Conservation (phyloP, 2,888 invertebrate species). For the Cantharis nigra region DNA sequence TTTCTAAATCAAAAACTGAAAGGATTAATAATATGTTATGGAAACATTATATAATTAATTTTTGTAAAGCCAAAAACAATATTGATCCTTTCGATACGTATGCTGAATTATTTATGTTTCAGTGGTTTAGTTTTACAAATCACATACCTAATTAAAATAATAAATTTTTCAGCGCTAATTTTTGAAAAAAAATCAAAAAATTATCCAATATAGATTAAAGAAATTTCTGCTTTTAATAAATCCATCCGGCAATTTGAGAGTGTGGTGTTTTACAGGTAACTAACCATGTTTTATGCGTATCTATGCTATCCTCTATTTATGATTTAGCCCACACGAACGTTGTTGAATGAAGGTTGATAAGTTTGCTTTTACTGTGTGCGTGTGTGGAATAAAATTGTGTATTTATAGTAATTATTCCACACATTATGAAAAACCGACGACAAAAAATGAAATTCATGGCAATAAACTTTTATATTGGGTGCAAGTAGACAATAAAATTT, state of each 20-base stretch:
- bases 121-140: neutral
- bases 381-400: neutral
- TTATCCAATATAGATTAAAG: too few relatives aligned
- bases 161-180: neutral
- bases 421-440: neutral
- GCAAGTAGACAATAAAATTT: neutral
- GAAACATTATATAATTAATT: neutral
- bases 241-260: too few relatives aligned
- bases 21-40: neutral
- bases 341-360: neutral
- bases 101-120: neutral
- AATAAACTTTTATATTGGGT: neutral
- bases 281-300: too few relatives aligned
- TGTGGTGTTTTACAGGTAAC: too few relatives aligned
- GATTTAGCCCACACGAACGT: neutral
- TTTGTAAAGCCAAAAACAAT: neutral
- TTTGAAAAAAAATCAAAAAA: too few relatives aligned
- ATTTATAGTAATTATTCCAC: neutral
- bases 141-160: neutral
- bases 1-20: neutral
- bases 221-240: too few relatives aligned
- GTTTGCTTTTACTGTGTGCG: neutral
- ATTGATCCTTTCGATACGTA: neutral
- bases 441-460: neutral
- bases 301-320: neutral